Evolutionary conservation across 2,888 invertebrate genomes (phyloP).

Genomic region (Shargacucullia verbasci): DNA sequence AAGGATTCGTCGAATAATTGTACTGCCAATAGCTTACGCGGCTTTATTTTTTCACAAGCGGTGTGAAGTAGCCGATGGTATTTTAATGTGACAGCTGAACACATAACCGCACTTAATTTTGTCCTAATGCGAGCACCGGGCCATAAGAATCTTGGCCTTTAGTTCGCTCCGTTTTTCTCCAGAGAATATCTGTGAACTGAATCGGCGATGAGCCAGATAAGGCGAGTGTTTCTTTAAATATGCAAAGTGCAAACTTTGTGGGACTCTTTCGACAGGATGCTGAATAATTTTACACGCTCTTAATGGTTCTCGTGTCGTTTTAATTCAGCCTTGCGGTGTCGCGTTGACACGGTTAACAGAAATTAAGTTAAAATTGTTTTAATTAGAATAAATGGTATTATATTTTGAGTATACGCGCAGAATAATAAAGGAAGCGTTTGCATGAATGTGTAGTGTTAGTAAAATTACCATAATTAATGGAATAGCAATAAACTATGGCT

Average conservation of each 20-base stretch:
- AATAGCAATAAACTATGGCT: constrained; percentile 61
- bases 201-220: constrained; percentile 87
- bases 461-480: constrained; percentile 61
- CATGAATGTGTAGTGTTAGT: constrained; percentile 27
- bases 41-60: constrained; percentile 75
- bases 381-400: constrained; percentile 53
- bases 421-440: constrained; percentile 41
- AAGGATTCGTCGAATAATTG: constrained; percentile 81
- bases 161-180: constrained; percentile 78
- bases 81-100: constrained; percentile 87
- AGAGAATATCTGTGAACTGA: constrained; percentile 81
- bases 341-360: constrained; percentile 73
- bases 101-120: constrained; percentile 88
- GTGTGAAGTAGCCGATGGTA: constrained; percentile 81
- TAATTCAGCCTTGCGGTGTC: constrained; percentile 76
- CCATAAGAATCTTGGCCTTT: constrained; percentile 77
- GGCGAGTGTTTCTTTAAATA: constrained; percentile 86
- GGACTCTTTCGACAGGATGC: constrained; percentile 81
- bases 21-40: constrained; percentile 75
- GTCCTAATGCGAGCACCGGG: constrained; percentile 82
- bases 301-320: constrained; percentile 83
- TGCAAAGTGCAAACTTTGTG: constrained; percentile 87
- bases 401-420: constrained; percentile 45
- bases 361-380: constrained; percentile 64
- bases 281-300: constrained; percentile 88